Evolutionary conservation across 2,113 vertebrate species (phyloP), one percentile per base, ranked within the genome.

Genomic region (Hippocampus comes): DNA sequence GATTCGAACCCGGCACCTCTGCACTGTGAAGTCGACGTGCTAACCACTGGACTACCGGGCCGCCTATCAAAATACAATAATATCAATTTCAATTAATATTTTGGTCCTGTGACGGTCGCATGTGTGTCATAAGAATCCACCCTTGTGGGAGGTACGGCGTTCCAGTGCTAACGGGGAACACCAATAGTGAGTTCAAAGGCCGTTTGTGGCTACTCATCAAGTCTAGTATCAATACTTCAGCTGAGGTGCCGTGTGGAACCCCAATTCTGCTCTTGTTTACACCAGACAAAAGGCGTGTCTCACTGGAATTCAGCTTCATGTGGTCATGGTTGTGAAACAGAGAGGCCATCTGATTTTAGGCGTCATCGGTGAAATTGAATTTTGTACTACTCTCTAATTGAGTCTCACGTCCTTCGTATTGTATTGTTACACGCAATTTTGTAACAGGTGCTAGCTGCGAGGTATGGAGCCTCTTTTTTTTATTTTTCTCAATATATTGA

Each of bases 251-350:
- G 43, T 66, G 55, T 72, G 82, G 46, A 60, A 30, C 57, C 68
- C 74, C 1, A n/a, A 46, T 74, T 63, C 46, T 73, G 51, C 70
- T 81, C 59, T 61, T 63, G 65, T 82, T 57, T 61, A 73, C 41
- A 23, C 64, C 66, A 34, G 68, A 76, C 49, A 59, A 81, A 71
- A 61, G 9, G 7, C 34, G 42, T 73, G 27, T 72, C 49, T 76
- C 38, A 76, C 63, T 21, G 27, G 23, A 30, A 68, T 74, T n/a
- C 68, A 55, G 68, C 75, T 82, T 84, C 67, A 80, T 81, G 86
- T 80, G 82, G 86, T 64, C 41, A 83, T 79, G 78, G 82, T 59
- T 30, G 70, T 81, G 63, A 72, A 80, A 87, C 81, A 83, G 57
- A 17, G 69, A 73, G 25, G 25, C 20, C 70, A 11, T 73, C 38